These are phyloP conservation scores for Sebastes aleutianus DNA, from an alignment of 2,797 vertebrate species.

Conservation along the genomic window DNA sequence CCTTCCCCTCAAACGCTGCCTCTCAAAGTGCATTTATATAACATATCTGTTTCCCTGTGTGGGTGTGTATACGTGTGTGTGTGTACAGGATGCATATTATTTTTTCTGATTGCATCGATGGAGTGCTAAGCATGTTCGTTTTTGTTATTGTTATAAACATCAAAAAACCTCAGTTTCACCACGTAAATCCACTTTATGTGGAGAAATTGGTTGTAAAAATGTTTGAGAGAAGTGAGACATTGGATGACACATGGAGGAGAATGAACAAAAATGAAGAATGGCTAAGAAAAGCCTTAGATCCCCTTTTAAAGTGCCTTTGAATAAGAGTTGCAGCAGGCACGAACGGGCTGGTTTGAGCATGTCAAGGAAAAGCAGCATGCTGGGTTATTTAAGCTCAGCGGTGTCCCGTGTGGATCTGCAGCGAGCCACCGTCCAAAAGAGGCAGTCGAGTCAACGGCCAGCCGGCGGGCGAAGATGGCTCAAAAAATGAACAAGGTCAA, in stretches of 20 bases:
- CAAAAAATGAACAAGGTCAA: constrained; percentile 20
- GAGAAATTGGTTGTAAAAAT: not conserved
- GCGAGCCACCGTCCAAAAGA: not conserved
- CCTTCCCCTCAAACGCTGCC: not conserved
- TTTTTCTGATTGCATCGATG: not conserved
- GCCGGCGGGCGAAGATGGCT: not conserved
- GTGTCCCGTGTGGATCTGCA: not conserved
- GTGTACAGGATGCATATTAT: not conserved
- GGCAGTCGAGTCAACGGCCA: not conserved
- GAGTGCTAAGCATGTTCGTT: not conserved
- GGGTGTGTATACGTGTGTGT: not conserved
- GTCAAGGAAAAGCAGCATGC: constrained; percentile 5
- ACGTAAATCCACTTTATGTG: not conserved
- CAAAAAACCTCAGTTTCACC: not conserved
- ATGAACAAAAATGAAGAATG: not conserved
- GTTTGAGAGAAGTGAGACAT: not conserved
- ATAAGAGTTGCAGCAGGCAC: not conserved
- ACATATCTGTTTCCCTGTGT: not conserved
- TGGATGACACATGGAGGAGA: not conserved
- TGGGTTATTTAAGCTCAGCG: constrained; percentile 10
- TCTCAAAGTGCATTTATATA: not conserved
- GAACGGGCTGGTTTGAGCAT: not conserved
- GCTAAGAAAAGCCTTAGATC: not conserved
- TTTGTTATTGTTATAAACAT: too few relatives aligned
- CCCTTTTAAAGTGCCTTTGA: not conserved